These are phyloP conservation scores for Hemibagrus guttatus DNA, from an alignment of 2,797 vertebrate species.

Conservation along the genomic window DNA sequence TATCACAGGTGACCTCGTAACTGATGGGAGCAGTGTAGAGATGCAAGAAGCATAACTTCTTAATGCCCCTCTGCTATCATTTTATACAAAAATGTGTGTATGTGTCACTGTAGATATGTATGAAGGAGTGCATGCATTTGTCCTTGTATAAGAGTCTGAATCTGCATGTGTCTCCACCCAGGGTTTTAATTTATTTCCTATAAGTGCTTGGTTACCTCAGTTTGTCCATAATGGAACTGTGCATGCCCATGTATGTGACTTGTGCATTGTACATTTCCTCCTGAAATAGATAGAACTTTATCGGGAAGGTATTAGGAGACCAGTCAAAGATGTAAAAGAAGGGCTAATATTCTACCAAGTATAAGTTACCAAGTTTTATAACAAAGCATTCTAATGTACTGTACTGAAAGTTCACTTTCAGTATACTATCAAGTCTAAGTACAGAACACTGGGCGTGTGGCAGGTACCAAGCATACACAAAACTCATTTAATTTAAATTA, in stretches of 20 bases:
- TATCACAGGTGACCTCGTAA: slow-evolving; percentile 56
- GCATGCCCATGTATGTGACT: background rate
- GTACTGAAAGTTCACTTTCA: background rate
- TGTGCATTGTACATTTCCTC: background rate
- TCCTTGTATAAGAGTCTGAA: slow-evolving; percentile 27
- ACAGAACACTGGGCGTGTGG: background rate
- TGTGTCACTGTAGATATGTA: slow-evolving; percentile 31
- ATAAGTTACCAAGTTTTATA: background rate
- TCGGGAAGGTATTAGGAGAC: background rate
- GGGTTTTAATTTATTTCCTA: background rate
- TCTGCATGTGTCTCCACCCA: slow-evolving; percentile 15
- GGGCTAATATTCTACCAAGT: background rate
- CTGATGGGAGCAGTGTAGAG: slow-evolving; percentile 53
- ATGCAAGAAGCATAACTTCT: slow-evolving; percentile 48
- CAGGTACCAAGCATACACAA: background rate
- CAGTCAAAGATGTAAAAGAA: background rate
- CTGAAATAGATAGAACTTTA: background rate
- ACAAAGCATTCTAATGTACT: background rate
- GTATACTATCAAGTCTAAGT: background rate
- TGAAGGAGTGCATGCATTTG: slow-evolving; percentile 28
- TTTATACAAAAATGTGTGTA: slow-evolving; percentile 31
- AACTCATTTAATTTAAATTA: background rate
- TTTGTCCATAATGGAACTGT: background rate
- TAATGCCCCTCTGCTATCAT: slow-evolving; percentile 53
- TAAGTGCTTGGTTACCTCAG: background rate